These are phyloP conservation scores for Bradysia coprophila DNA, from an alignment of 1,140 invertebrate species.

Conservation along the genomic window DNA sequence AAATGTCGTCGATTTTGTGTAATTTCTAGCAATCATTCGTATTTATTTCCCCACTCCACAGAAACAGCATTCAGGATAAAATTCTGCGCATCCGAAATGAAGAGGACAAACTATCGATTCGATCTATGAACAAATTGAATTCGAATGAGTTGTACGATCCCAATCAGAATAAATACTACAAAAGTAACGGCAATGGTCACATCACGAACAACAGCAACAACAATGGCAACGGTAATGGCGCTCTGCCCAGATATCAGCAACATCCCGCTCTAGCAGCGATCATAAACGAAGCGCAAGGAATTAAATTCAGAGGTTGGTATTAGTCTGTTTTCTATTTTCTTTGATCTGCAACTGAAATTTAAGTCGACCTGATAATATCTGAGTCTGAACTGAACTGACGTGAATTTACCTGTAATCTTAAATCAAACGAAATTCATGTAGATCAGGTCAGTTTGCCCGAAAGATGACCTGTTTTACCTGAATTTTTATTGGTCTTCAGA, in stretches of 20 bases:
- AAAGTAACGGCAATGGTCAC: conserved; percentile 6
- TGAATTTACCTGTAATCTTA: no score
- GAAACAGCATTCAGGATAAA: conserved; percentile 20
- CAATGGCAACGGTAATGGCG: conserved; percentile 12
- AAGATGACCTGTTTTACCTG: no score
- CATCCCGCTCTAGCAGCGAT: conserved; percentile 21
- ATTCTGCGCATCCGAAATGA: conserved; percentile 19
- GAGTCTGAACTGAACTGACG: no score
- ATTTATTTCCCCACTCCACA: no score
- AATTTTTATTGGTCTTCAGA: no score
- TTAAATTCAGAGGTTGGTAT: conserved; percentile 19
- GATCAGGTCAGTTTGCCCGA: no score
- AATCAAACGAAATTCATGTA: no score
- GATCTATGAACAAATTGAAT: conserved; percentile 12
- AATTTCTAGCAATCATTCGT: no score
- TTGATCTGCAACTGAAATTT: no score
- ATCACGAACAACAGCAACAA: conserved; percentile 8
- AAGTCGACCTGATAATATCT: no score
- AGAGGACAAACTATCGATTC: conserved; percentile 9
- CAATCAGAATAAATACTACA: conserved; percentile 22
- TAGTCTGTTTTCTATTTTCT: conserved; percentile 3
- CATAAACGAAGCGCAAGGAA: conserved; percentile 19
- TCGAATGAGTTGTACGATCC: conserved; percentile 18
- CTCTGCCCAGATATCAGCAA: conserved; percentile 21
- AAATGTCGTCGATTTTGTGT: no score